Evolutionary conservation across 2,113 vertebrate genomes (phyloP).

Genomic region (Neomonachus schauinslandi): DNA sequence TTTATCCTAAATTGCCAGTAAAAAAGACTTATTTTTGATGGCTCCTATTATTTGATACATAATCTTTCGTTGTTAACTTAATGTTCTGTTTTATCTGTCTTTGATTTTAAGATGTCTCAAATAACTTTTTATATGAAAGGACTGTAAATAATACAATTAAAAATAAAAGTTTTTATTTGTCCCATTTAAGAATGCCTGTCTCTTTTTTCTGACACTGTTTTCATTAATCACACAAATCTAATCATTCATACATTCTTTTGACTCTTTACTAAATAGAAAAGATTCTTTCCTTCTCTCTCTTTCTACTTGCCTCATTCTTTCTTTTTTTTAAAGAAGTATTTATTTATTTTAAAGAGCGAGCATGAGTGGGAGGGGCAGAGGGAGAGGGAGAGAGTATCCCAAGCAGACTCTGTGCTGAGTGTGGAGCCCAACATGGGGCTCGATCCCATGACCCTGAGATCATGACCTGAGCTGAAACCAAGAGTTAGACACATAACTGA

Average conservation of each 20-base stretch:
- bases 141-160: background rate
- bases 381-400: too few relatives aligned
- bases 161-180: slow-evolving; percentile 7
- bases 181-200: background rate
- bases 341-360: too few relatives aligned
- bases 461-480: too few relatives aligned
- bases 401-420: too few relatives aligned
- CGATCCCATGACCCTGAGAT: too few relatives aligned
- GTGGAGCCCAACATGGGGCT: too few relatives aligned
- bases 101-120: slow-evolving; percentile 50
- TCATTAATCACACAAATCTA: background rate
- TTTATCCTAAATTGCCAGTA: background rate
- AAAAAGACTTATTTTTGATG: background rate
- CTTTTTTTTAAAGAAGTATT: too few relatives aligned
- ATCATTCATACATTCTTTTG: background rate
- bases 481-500: too few relatives aligned
- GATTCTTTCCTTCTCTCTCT: background rate
- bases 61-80: slow-evolving; percentile 32
- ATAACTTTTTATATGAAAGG: slow-evolving; percentile 39
- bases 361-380: too few relatives aligned
- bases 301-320: background rate
- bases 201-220: background rate
- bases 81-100: slow-evolving; percentile 29
- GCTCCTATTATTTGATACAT: background rate
- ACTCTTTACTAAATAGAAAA: background rate